Conservation (phyloP, 2,888 invertebrate species). For the Leptinotarsa juncta region DNA sequence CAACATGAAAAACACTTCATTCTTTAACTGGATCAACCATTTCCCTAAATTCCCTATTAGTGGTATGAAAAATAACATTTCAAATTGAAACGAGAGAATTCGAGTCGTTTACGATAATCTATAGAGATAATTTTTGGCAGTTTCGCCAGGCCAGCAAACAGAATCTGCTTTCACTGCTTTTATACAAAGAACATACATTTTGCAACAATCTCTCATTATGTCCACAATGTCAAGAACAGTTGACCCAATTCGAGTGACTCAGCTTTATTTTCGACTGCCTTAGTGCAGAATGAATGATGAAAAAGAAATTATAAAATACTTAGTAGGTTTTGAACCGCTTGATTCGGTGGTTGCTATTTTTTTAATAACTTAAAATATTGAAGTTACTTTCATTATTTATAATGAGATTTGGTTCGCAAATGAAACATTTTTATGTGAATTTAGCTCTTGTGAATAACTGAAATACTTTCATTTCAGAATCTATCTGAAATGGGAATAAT, state of each 20-base stretch:
- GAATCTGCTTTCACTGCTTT: constrained; percentile 15
- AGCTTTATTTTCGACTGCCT: not conserved
- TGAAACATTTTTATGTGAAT: no score
- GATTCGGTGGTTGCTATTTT: not conserved
- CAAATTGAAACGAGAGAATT: constrained; percentile 5
- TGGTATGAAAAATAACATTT: not conserved
- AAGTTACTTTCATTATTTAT: no score
- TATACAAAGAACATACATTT: not conserved
- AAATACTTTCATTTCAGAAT: no score
- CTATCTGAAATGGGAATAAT: no score
- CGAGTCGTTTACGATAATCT: not conserved
- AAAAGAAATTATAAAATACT: not conserved
- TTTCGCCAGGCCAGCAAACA: not conserved
- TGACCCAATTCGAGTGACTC: constrained; percentile 17
- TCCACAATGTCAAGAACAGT: constrained; percentile 15
- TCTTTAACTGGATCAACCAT: no score
- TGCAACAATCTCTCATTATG: constrained; percentile 13
- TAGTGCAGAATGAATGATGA: not conserved
- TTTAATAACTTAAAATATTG: no score
- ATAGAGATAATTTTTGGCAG: not conserved
- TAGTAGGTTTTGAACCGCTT: not conserved
- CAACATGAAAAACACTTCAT: no score
- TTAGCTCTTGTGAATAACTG: no score
- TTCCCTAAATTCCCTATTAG: no score
- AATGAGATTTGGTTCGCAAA: no score